phyloP scores from a whole-genome alignment of 1,140 invertebrate species.

The Orchesella cincta region DNA sequence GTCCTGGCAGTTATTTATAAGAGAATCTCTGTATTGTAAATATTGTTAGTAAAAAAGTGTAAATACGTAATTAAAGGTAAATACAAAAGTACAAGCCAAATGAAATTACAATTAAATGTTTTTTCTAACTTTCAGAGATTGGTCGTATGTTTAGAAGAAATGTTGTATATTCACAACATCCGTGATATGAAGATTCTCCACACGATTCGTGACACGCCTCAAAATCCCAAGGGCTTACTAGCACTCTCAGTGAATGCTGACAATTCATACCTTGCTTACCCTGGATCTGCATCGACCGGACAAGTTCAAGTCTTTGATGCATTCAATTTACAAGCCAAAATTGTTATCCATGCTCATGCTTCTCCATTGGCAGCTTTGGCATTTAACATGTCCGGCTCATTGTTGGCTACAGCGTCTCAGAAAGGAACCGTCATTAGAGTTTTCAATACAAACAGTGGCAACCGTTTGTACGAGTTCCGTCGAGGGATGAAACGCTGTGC shows the following conservation, averaged over 20 bases:
- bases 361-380: conserved; percentile 91
- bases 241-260: conserved; percentile 85
- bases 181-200: conserved; percentile 98
- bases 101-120: too few relatives aligned
- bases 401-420: conserved; percentile 91
- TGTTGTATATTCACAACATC: conserved; percentile 97
- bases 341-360: conserved; percentile 95
- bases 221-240: conserved; percentile 88
- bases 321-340: conserved; percentile 92
- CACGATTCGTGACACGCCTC: conserved; percentile 95
- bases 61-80: too few relatives aligned
- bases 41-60: too few relatives aligned
- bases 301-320: conserved; percentile 99
- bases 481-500: conserved; percentile 96
- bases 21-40: too few relatives aligned
- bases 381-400: conserved; percentile 84
- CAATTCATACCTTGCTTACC: conserved; percentile 94
- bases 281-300: conserved; percentile 86
- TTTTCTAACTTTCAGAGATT: conserved; percentile 70
- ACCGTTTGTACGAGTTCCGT: conserved; percentile 90
- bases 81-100: too few relatives aligned
- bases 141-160: conserved; percentile 96
- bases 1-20: too few relatives aligned
- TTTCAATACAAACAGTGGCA: conserved; percentile 83
- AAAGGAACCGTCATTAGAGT: conserved; percentile 97